Conservation (phyloP, 2,113 vertebrate species). For the Apistogramma diplotaenia region DNA sequence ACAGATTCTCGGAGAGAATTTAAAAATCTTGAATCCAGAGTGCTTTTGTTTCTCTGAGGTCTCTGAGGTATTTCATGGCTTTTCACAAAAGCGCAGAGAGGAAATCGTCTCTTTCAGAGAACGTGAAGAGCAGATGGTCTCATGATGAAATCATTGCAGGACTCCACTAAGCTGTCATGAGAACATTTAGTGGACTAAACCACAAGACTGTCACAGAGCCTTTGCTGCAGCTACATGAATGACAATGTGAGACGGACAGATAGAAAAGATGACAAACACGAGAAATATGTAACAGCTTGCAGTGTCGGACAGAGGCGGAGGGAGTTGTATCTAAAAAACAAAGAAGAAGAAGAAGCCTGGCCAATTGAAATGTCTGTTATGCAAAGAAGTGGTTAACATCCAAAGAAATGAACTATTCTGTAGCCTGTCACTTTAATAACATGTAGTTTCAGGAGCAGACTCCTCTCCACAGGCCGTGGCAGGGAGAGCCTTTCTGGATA, state of each 20-base stretch:
- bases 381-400: neutral
- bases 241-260: neutral
- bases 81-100: neutral
- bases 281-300: neutral
- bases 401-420: neutral
- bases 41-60: neutral
- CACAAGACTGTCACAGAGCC: conserved; percentile 9
- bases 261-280: neutral
- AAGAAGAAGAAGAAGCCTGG: too few relatives aligned
- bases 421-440: neutral
- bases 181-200: neutral
- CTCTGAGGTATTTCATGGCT: neutral
- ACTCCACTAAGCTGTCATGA: conserved; percentile 7
- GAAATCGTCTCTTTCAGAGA: neutral
- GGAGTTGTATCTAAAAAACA: too few relatives aligned
- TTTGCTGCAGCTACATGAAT: neutral
- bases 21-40: neutral
- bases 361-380: neutral
- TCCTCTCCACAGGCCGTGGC: neutral
- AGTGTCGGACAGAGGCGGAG: neutral
- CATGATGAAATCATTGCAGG: conserved; percentile 50
- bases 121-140: conserved; percentile 45
- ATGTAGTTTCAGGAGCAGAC: neutral
- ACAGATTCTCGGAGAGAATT: neutral
- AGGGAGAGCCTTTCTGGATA: conserved; percentile 1